Percentiles rank a stretch among this genome's conserved stretches.
Evolutionary conservation across 2,797 vertebrate genomes (phyloP).

Genomic region (Numenius phaeopus): DNA sequence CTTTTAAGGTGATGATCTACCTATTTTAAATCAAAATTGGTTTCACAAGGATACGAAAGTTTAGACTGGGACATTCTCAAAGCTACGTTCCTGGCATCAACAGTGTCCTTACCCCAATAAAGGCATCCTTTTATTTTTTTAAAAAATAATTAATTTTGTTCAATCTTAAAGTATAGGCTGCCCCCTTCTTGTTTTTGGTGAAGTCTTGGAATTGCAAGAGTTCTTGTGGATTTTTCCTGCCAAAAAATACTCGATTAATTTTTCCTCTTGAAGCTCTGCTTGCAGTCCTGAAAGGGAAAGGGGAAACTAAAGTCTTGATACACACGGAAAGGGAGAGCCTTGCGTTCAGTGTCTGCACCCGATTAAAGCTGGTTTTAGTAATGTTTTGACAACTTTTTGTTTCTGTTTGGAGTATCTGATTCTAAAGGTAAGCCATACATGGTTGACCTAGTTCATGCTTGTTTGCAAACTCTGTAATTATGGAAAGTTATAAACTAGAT

Average conservation of each 20-base stretch:
- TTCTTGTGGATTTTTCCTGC: constrained; percentile 18
- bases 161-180: constrained; percentile 34
- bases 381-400: neutral
- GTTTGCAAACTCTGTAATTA: neutral
- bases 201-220: constrained; percentile 23
- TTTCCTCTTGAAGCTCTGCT: neutral
- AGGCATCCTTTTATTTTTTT: neutral
- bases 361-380: neutral
- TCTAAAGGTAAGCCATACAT: neutral
- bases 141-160: neutral
- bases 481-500: neutral
- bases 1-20: neutral
- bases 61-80: neutral
- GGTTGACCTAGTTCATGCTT: neutral
- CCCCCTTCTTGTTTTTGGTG: constrained; percentile 50
- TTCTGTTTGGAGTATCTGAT: neutral
- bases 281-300: neutral
- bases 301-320: neutral
- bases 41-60: neutral
- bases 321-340: neutral
- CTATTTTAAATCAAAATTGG: neutral
- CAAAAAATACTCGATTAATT: neutral
- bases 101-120: neutral
- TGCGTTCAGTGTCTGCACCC: neutral
- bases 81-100: neutral